These are phyloP conservation scores for Kryptopterus vitreolus DNA, from an alignment of 2,797 vertebrate genomes.

Conservation along the genomic window DNA sequence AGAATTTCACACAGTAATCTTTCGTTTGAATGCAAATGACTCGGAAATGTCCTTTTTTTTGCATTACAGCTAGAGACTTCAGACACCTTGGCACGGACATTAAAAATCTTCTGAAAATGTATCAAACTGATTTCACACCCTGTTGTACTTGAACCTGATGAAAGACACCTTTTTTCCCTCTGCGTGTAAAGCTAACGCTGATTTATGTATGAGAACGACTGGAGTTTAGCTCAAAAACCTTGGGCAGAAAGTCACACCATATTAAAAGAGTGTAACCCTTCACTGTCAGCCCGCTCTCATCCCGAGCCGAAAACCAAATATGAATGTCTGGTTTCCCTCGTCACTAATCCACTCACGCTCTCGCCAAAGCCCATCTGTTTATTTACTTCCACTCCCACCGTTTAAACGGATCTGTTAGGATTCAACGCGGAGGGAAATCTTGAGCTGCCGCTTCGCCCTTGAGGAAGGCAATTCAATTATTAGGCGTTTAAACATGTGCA, in stretches of 20 bases:
- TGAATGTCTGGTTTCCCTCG: conserved; percentile 30
- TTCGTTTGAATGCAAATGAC: conserved; percentile 21
- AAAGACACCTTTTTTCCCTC: background rate
- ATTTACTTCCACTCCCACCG: conserved; percentile 45
- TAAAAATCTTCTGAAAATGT: conserved; percentile 18
- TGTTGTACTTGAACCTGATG: conserved; percentile 4
- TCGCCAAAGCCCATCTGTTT: conserved; percentile 51
- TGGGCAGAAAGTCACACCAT: conserved; percentile 37
- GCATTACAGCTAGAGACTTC: background rate
- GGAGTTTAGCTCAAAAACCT: conserved; percentile 23
- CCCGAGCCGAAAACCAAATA: conserved; percentile 31
- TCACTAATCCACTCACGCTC: conserved; percentile 49
- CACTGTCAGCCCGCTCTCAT: conserved; percentile 32
- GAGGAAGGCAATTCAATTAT: conserved; percentile 45
- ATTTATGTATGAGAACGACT: conserved; percentile 26
- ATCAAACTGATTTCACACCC: conserved; percentile 1
- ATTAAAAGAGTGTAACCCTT: conserved; percentile 32
- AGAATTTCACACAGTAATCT: background rate
- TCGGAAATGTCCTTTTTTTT: conserved; percentile 14
- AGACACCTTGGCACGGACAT: background rate
- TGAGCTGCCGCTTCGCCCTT: conserved; percentile 46
- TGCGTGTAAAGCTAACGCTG: background rate
- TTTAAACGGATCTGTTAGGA: conserved; percentile 46
- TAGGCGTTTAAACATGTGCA: conserved; percentile 45
- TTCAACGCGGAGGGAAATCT: conserved; percentile 37